Evolutionary conservation across 2,797 vertebrate species (phyloP).

Genomic region (Glyptemys insculpta): DNA sequence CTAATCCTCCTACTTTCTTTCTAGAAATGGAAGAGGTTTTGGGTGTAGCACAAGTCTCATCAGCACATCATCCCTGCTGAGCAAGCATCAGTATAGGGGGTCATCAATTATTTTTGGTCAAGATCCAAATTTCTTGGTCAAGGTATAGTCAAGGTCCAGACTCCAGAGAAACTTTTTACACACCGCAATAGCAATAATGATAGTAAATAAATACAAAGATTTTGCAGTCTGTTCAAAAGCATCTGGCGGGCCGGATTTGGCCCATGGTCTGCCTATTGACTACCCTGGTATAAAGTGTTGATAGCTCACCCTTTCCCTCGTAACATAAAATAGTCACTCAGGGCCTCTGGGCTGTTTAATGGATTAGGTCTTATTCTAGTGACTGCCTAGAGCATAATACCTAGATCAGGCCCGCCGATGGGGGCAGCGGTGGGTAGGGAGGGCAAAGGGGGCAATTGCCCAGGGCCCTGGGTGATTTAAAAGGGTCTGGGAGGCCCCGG

Average conservation of each 20-base stretch:
- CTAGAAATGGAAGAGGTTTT: not conserved
- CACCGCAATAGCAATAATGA: too few relatives aligned
- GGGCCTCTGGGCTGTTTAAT: slow-evolving; percentile 51
- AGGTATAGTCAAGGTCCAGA: too few relatives aligned
- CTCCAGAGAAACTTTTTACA: too few relatives aligned
- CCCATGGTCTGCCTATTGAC: too few relatives aligned
- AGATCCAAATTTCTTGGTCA: too few relatives aligned
- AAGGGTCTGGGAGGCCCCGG: too few relatives aligned
- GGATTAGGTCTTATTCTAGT: slow-evolving; percentile 53
- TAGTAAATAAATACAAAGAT: too few relatives aligned
- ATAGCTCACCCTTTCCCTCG: slow-evolving; percentile 63
- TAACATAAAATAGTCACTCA: slow-evolving; percentile 57
- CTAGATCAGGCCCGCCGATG: not conserved
- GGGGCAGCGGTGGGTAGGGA: rapidly evolving
- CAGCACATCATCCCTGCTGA: slow-evolving; percentile 16
- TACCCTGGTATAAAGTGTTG: not conserved
- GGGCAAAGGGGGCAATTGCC: too few relatives aligned
- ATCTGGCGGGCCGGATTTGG: too few relatives aligned
- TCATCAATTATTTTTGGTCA: too few relatives aligned
- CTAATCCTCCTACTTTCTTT: slow-evolving; percentile 29
- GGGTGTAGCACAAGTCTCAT: not conserved
- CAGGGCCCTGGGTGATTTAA: too few relatives aligned
- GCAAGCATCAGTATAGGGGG: not conserved
- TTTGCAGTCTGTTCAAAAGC: too few relatives aligned
- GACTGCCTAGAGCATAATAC: slow-evolving; percentile 50